Percentiles rank a stretch among this genome's conserved stretches.
phyloP scores from a whole-genome alignment of 2,888 invertebrate species.

The Litoditis marina region DNA sequence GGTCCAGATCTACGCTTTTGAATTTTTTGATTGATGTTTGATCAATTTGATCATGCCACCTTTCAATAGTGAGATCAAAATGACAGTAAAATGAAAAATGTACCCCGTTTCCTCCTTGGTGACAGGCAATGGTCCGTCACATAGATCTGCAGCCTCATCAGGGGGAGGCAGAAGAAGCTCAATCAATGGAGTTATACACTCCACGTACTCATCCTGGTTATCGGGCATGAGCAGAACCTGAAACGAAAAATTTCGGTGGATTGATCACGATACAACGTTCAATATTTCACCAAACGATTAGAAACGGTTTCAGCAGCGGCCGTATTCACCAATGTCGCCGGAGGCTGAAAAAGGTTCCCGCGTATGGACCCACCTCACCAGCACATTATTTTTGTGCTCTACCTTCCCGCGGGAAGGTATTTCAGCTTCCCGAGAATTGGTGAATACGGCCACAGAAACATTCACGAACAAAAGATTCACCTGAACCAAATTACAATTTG shows the following conservation, averaged over 20 bases:
- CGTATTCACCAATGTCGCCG: no score
- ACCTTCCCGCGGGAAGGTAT: no score
- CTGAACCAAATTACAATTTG: neutral
- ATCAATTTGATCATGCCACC: no score
- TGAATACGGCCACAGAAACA: neutral
- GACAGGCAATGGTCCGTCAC: neutral
- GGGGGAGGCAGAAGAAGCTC: constrained; percentile 21
- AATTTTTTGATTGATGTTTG: no score
- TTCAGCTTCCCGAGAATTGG: no score
- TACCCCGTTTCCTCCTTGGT: neutral
- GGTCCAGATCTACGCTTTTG: no score
- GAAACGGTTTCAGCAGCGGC: no score
- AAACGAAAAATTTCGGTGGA: neutral
- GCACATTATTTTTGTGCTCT: no score
- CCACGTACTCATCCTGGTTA: constrained; percentile 9
- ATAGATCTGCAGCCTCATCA: constrained; percentile 18
- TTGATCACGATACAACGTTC: no score
- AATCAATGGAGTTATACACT: constrained; percentile 18
- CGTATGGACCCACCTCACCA: no score
- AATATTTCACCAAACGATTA: no score
- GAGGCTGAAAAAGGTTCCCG: no score
- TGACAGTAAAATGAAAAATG: neutral
- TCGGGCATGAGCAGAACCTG: constrained; percentile 19
- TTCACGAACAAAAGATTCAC: constrained; percentile 14
- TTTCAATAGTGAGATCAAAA: neutral